Percentiles rank a stretch among this genome's conserved stretches.
phyloP scores from a whole-genome alignment of 92 coral and sea anemone species.

The Epizoanthus stellaris region DNA sequence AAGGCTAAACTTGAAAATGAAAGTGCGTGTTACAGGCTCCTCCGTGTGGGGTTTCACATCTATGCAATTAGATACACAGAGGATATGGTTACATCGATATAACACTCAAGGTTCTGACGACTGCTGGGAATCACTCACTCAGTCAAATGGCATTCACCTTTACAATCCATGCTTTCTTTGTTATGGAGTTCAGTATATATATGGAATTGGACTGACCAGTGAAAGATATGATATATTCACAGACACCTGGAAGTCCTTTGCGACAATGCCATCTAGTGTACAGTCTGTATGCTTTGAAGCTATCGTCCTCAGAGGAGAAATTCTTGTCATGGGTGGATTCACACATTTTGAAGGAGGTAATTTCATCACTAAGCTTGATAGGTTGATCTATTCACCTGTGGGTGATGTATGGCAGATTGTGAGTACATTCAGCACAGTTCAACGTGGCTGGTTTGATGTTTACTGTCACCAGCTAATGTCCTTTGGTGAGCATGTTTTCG shows the following conservation, averaged over 20 bases:
- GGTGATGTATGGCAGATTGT: neutral
- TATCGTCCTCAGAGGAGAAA: neutral
- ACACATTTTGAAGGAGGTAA: no score
- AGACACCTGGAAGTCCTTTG: constrained; percentile 1
- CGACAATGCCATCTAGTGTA: neutral
- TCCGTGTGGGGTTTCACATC: no score
- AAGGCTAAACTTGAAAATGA: no score
- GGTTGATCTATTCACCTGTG: neutral
- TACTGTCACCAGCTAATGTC: neutral
- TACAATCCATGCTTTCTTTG: neutral
- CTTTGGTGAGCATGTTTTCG: neutral
- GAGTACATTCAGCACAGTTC: no score
- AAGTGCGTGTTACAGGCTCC: no score
- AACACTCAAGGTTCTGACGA: constrained; percentile 4
- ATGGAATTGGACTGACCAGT: neutral
- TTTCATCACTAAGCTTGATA: no score
- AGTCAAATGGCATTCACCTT: neutral
- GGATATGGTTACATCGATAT: constrained; percentile 26
- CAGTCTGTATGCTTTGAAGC: neutral
- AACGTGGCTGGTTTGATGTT: neutral
- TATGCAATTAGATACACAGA: neutral
- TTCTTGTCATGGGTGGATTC: neutral
- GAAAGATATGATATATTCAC: constrained; percentile 9
- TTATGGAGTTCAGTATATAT: neutral
- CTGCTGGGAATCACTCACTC: constrained; percentile 5